These are phyloP conservation scores for Mythimna loreyi DNA, from an alignment of 2,888 invertebrate genomes.

Conservation along the genomic window DNA sequence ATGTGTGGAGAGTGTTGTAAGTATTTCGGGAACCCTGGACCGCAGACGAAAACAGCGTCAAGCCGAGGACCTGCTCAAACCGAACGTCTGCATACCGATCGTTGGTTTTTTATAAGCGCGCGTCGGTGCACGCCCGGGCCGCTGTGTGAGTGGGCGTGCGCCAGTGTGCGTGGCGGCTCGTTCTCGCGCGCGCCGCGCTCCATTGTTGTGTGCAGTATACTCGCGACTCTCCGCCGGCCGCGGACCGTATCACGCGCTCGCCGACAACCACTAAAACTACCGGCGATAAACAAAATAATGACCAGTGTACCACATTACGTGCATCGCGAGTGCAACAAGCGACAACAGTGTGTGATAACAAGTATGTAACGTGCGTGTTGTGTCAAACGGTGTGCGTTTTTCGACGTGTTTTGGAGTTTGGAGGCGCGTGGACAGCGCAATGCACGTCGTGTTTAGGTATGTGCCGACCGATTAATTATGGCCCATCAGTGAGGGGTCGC, in stretches of 20 bases:
- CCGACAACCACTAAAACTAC: slow-evolving; percentile 79
- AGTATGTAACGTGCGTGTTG: slow-evolving; percentile 88
- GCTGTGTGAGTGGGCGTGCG: slow-evolving; percentile 76
- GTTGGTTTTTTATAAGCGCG: slow-evolving; percentile 89
- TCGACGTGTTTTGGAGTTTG: slow-evolving; percentile 86
- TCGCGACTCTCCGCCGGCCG: slow-evolving; percentile 82
- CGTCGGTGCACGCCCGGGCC: slow-evolving; percentile 79
- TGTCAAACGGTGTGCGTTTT: slow-evolving; percentile 84
- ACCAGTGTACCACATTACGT: slow-evolving; percentile 86
- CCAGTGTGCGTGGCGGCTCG: slow-evolving; percentile 80
- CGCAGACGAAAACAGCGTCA: slow-evolving; percentile 91
- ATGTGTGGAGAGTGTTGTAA: slow-evolving; percentile 72
- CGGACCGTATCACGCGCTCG: slow-evolving; percentile 77
- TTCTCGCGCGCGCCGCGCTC: slow-evolving; percentile 83
- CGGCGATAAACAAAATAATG: slow-evolving; percentile 90
- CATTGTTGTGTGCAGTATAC: slow-evolving; percentile 87
- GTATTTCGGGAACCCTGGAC: slow-evolving; percentile 84
- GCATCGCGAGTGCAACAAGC: slow-evolving; percentile 88
- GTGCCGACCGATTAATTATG: slow-evolving; percentile 88
- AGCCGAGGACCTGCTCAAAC: slow-evolving; percentile 90
- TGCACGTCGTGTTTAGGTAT: slow-evolving; percentile 89
- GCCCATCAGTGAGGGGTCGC: slow-evolving; percentile 86
- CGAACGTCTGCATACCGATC: slow-evolving; percentile 91
- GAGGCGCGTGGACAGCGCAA: slow-evolving; percentile 85
- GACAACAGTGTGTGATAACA: slow-evolving; percentile 89